Conservation (phyloP, 1,140 invertebrate species). For the Octopus sinensis region DNA sequence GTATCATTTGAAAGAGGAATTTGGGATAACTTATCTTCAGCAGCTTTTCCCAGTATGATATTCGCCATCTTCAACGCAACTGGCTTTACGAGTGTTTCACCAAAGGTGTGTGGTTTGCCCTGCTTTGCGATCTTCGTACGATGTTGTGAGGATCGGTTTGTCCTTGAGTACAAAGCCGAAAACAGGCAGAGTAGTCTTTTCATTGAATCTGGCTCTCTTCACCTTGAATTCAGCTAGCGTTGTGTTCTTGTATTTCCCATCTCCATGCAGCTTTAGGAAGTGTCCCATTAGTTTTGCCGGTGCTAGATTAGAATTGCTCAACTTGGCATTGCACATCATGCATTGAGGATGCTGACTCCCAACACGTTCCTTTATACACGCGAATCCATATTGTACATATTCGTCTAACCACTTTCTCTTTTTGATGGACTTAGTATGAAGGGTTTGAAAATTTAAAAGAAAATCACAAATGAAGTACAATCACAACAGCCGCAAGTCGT, state of each 20-base stretch:
- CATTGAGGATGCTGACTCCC: neutral
- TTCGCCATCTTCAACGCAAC: neutral
- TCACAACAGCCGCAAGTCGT: too few relatives aligned
- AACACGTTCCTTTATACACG: too few relatives aligned
- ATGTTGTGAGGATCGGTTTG: neutral
- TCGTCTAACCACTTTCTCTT: too few relatives aligned
- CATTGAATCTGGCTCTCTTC: neutral
- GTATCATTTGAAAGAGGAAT: neutral
- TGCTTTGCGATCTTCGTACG: neutral
- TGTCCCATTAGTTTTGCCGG: too few relatives aligned
- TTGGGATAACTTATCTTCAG: neutral
- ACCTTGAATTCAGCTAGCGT: neutral
- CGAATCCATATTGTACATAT: too few relatives aligned
- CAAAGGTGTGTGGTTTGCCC: neutral
- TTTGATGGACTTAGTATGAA: too few relatives aligned
- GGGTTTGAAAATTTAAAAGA: too few relatives aligned
- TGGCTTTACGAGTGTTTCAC: neutral
- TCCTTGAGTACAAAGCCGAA: neutral
- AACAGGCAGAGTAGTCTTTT: neutral
- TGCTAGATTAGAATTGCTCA: too few relatives aligned
- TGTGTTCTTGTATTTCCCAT: too few relatives aligned
- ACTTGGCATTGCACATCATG: too few relatives aligned
- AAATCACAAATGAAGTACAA: too few relatives aligned
- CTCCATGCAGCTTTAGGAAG: too few relatives aligned
- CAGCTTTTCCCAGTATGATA: neutral